Conservation (phyloP, 2,888 invertebrate species). For the Eupithecia pulchellata region DNA sequence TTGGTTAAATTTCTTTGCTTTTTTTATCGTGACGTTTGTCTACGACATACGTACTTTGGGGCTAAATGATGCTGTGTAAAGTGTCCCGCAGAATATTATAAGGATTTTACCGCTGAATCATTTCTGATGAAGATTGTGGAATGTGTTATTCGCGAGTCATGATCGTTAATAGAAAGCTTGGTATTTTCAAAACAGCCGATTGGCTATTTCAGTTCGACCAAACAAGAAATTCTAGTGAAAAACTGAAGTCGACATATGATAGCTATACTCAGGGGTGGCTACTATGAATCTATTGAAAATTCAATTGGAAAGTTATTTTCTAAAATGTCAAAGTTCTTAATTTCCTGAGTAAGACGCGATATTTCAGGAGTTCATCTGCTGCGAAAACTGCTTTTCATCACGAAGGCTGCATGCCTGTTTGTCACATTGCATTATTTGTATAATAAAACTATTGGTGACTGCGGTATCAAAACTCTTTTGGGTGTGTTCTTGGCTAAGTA, state of each 20-base stretch:
- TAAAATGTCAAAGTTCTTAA: too few relatives aligned
- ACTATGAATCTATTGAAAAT: not conserved
- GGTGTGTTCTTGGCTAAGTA: too few relatives aligned
- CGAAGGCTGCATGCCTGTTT: too few relatives aligned
- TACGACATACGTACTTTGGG: too few relatives aligned
- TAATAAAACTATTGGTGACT: too few relatives aligned
- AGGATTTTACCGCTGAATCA: conserved; percentile 8
- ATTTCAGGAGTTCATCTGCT: too few relatives aligned
- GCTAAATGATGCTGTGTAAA: not conserved
- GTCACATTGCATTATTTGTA: too few relatives aligned
- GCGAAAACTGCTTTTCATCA: too few relatives aligned
- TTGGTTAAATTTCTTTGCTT: too few relatives aligned
- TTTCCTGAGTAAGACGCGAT: too few relatives aligned
- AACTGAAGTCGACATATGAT: conserved; percentile 26
- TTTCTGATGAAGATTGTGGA: conserved; percentile 20
- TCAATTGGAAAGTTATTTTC: not conserved
- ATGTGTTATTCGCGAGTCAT: conserved; percentile 24
- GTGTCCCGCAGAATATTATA: not conserved
- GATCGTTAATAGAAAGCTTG: conserved; percentile 29
- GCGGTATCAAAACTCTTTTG: too few relatives aligned
- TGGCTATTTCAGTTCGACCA: conserved; percentile 22
- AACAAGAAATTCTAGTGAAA: conserved; percentile 29
- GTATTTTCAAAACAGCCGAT: conserved; percentile 30
- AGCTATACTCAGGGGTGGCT: conserved; percentile 22
- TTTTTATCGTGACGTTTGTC: too few relatives aligned